Conservation (phyloP, 1,140 invertebrate genomes). For the Delia radicum region DNA sequence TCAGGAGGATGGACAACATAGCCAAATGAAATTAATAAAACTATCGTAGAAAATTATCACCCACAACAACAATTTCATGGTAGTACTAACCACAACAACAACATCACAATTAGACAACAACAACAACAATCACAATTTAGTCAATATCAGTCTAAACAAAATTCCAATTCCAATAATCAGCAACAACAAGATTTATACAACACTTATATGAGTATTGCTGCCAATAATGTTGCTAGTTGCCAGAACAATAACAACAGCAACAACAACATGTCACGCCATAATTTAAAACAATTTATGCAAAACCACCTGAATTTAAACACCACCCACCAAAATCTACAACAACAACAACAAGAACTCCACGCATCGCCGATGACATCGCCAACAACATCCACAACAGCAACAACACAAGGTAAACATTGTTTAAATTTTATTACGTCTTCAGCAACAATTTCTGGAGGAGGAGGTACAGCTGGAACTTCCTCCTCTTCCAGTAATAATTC, state of each 20-base stretch:
- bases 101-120: conserved; percentile 27
- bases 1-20: conserved; percentile 85
- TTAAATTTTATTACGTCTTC: neutral
- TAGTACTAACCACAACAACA: conserved; percentile 31
- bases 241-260: neutral
- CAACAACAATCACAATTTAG: conserved; percentile 12
- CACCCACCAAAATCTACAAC: conserved; percentile 24
- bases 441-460: neutral
- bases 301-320: conserved; percentile 12
- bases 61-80: conserved; percentile 36
- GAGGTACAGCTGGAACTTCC: neutral
- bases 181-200: conserved; percentile 2
- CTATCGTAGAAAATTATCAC: neutral
- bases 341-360: conserved; percentile 15
- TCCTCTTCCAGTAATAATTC: neutral
- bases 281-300: conserved; percentile 13
- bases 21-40: conserved; percentile 42
- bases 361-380: too few relatives aligned
- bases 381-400: conserved; percentile 25
- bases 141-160: conserved; percentile 23
- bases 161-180: conserved; percentile 1
- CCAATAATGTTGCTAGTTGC: neutral
- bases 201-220: conserved; percentile 12
- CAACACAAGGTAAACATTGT: neutral
- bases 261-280: neutral